phyloP scores from a whole-genome alignment of 2,113 vertebrate genomes.

The Saguinus imperator region DNA sequence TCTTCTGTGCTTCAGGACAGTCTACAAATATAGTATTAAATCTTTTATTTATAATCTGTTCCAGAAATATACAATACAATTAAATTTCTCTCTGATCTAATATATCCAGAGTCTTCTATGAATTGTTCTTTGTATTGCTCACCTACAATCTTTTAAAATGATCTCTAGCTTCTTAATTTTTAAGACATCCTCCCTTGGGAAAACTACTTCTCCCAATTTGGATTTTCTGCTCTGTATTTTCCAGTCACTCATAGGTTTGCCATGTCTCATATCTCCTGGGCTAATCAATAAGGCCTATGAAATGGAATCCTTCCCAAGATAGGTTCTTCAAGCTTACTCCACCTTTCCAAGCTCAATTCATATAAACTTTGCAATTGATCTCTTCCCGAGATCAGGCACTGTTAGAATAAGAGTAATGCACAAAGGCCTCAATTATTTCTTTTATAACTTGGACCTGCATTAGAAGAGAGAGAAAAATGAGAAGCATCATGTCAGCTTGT shows the following conservation, averaged over 20 bases:
- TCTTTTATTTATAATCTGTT: neutral
- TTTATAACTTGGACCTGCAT: neutral
- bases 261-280: slow-evolving; percentile 26
- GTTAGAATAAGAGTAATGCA: neutral
- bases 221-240: slow-evolving; percentile 24
- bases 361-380: slow-evolving; percentile 47
- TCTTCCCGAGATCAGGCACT: neutral
- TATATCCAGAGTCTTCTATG: neutral
- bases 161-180: slow-evolving; percentile 60
- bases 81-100: slow-evolving; percentile 29
- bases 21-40: slow-evolving; percentile 49
- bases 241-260: neutral
- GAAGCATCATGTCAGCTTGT: neutral
- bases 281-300: slow-evolving; percentile 48
- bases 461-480: slow-evolving; percentile 45
- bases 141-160: slow-evolving; percentile 38
- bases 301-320: slow-evolving; percentile 58
- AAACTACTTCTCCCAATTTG: slow-evolving; percentile 8
- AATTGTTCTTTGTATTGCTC: slow-evolving; percentile 5
- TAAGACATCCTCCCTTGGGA: slow-evolving; percentile 29
- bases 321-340: neutral
- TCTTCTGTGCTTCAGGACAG: neutral
- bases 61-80: neutral
- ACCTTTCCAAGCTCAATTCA: slow-evolving; percentile 20
- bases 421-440: slow-evolving; percentile 40